Evolutionary conservation across 2,113 vertebrate genomes (phyloP).

Genomic region (Corapipo altera): DNA sequence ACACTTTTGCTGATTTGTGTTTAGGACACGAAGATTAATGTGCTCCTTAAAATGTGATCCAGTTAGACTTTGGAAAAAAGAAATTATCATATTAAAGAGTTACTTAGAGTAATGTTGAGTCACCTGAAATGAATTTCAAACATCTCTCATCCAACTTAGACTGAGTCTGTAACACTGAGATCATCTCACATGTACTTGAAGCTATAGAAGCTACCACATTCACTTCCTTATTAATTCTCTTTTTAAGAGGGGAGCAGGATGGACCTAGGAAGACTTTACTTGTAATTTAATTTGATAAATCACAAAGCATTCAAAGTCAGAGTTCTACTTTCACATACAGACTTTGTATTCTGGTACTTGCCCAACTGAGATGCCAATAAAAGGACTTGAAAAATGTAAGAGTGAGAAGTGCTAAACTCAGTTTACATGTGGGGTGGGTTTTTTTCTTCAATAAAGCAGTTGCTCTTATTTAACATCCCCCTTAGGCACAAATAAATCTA

Average conservation of each 20-base stretch:
- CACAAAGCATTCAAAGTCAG: background rate
- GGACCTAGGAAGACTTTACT: background rate
- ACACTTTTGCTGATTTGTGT: background rate
- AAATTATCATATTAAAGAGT: background rate
- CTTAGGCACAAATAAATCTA: conserved; percentile 1
- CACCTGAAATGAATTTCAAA: background rate
- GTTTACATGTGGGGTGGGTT: background rate
- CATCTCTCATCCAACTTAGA: background rate
- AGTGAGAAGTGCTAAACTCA: background rate
- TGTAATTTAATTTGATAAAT: background rate
- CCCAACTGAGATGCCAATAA: background rate
- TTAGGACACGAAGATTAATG: background rate
- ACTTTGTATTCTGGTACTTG: background rate
- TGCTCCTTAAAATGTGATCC: background rate
- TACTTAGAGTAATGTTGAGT: background rate
- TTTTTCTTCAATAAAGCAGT: background rate
- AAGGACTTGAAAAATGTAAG: background rate
- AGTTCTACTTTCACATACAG: background rate
- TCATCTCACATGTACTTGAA: background rate
- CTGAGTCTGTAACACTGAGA: rapidly evolving
- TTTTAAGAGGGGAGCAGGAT: background rate
- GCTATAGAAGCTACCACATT: background rate
- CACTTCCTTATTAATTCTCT: background rate
- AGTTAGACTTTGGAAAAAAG: background rate
- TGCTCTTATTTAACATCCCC: conserved; percentile 9